Conservation (phyloP, 2,797 vertebrate genomes). For the Melanotaenia boesemani region DNA sequence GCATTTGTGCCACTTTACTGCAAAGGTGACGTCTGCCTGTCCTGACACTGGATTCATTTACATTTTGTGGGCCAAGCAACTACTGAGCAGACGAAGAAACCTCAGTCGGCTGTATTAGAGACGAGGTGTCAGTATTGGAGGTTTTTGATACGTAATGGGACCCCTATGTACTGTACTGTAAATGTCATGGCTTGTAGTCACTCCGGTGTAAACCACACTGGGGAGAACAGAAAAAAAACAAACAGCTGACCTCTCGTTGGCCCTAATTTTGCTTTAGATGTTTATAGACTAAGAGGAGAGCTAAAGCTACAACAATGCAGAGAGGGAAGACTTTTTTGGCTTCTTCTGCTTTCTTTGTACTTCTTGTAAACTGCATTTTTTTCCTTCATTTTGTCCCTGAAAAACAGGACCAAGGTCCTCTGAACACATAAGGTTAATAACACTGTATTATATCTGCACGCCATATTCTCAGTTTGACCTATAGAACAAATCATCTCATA, state of each 20-base stretch:
- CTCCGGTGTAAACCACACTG: constrained; percentile 29
- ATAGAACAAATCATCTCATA: constrained; percentile 51
- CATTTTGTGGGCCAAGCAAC: constrained; percentile 8
- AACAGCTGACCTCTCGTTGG: constrained; percentile 17
- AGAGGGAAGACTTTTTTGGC: constrained; percentile 15
- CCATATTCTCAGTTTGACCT: constrained; percentile 21
- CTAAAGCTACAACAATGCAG: constrained; percentile 18
- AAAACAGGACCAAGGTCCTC: constrained; percentile 40
- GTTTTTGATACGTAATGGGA: constrained; percentile 15
- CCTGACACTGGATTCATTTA: constrained; percentile 61
- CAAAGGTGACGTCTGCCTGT: constrained; percentile 44
- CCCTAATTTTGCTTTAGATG: constrained; percentile 17
- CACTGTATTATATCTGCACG: constrained; percentile 44
- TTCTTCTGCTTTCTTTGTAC: neutral
- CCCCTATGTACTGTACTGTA: constrained; percentile 41
- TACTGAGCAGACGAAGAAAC: constrained; percentile 24
- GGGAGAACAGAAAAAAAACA: constrained; percentile 20
- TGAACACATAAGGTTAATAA: constrained; percentile 34
- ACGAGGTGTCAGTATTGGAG: constrained; percentile 41
- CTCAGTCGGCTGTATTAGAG: constrained; percentile 1
- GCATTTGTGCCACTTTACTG: constrained; percentile 62
- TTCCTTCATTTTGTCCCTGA: constrained; percentile 21
- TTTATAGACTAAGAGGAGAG: constrained; percentile 32
- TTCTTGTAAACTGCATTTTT: constrained; percentile 12
- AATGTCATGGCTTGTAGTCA: constrained; percentile 16